Evolutionary conservation across 2,888 invertebrate species (phyloP).

Genomic region (Sycophila texana): DNA sequence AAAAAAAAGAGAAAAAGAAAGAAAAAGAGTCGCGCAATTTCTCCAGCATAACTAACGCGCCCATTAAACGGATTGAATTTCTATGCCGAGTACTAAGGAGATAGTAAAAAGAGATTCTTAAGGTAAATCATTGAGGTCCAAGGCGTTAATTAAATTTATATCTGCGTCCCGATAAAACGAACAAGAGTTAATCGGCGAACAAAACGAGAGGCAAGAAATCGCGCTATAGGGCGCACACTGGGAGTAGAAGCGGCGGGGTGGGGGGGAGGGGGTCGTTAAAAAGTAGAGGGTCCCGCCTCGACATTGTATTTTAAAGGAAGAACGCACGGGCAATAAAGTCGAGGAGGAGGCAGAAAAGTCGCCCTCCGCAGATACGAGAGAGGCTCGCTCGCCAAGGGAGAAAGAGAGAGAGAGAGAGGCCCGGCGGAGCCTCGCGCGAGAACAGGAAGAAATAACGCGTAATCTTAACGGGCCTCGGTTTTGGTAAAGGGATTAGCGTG

Average conservation of each 20-base stretch:
- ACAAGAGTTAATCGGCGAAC: constrained; percentile 40
- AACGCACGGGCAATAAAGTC: not conserved
- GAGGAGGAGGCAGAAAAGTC: not conserved
- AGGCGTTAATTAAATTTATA: constrained; percentile 50
- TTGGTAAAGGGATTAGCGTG: constrained; percentile 57
- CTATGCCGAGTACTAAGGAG: not conserved
- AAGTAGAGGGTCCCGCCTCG: not conserved
- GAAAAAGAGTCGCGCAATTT: too few species aligned
- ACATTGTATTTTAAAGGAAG: not conserved
- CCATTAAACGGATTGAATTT: too few species aligned
- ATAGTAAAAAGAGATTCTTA: too few species aligned
- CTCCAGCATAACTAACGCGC: too few species aligned
- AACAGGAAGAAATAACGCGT: constrained; percentile 32
- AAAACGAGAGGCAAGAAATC: not conserved
- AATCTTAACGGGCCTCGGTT: constrained; percentile 54
- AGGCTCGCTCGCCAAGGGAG: constrained; percentile 17
- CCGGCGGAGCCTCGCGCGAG: not conserved
- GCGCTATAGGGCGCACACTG: not conserved
- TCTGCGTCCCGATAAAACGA: constrained; percentile 28
- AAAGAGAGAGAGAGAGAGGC: constrained; percentile 15
- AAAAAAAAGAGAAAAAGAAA: too few species aligned
- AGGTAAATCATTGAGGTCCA: too few species aligned
- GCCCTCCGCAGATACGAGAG: not conserved
- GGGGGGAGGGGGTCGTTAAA: not conserved
- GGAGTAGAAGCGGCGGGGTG: not conserved